These are phyloP conservation scores for Apotomis capreana DNA, from an alignment of 2,888 invertebrate genomes.

Conservation along the genomic window DNA sequence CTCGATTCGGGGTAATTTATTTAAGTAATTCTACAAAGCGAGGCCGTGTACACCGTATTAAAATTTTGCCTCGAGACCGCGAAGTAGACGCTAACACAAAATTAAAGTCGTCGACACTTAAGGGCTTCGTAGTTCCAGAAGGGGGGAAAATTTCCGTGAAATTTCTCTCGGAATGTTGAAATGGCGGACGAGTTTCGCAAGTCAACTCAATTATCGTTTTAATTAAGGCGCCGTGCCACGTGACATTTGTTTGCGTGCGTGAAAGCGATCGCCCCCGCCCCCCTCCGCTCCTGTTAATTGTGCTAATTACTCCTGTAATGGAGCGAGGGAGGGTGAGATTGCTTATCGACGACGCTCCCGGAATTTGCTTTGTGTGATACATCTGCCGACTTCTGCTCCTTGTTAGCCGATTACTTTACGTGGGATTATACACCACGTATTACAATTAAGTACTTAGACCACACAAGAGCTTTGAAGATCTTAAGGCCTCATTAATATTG, in stretches of 20 bases:
- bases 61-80: constrained; percentile 78
- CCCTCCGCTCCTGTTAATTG: constrained; percentile 78
- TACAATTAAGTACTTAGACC: not conserved
- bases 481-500: not conserved
- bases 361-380: constrained; percentile 74
- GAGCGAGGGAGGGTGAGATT: constrained; percentile 77
- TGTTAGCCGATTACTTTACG: constrained; percentile 33
- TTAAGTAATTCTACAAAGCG: constrained; percentile 77
- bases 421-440: constrained; percentile 14
- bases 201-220: constrained; percentile 84
- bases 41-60: constrained; percentile 75
- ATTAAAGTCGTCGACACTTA: constrained; percentile 82
- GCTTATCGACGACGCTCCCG: constrained; percentile 78
- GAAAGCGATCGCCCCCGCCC: constrained; percentile 73
- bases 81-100: constrained; percentile 82
- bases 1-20: constrained; percentile 76
- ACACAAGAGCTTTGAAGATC: not conserved
- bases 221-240: constrained; percentile 82
- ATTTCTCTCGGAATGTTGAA: constrained; percentile 80
- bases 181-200: constrained; percentile 83
- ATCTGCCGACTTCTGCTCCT: constrained; percentile 52
- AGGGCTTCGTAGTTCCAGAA: constrained; percentile 76
- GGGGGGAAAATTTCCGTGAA: constrained; percentile 75
- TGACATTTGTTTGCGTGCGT: constrained; percentile 84
- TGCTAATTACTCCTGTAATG: constrained; percentile 84